Evolutionary conservation across 1,140 invertebrate species (phyloP).

Genomic region (Drosophila gunungcola): DNA sequence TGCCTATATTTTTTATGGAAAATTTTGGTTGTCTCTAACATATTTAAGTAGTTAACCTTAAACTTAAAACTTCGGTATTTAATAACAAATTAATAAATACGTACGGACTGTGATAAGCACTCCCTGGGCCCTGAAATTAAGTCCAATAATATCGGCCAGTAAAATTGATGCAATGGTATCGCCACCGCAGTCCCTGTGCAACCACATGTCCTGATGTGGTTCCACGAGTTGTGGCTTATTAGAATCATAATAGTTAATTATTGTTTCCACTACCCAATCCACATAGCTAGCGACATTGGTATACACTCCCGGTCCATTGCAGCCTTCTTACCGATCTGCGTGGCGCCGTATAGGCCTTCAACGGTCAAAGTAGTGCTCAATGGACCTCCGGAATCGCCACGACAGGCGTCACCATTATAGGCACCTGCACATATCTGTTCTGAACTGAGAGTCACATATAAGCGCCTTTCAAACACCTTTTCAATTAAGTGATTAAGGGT

Average conservation of each 20-base stretch:
- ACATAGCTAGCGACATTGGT: conserved; percentile 4
- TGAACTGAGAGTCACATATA: rapidly evolving
- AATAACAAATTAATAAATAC: too few species aligned
- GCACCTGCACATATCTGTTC: conserved; percentile 10
- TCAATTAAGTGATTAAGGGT: rapidly evolving
- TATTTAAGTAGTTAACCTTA: too few species aligned
- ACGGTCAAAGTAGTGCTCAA: background rate
- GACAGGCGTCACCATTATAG: background rate
- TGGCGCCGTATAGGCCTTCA: rapidly evolving
- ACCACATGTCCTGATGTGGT: background rate
- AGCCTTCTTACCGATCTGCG: background rate
- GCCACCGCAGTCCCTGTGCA: background rate
- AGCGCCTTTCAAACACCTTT: rapidly evolving
- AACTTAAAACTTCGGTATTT: too few species aligned
- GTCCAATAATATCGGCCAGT: background rate
- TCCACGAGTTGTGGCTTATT: background rate
- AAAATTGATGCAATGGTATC: background rate
- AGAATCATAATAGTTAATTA: too few species aligned
- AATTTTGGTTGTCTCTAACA: too few species aligned
- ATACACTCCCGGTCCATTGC: background rate
- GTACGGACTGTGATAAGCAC: conserved; percentile 13
- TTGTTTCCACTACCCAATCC: background rate
- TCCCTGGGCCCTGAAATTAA: background rate
- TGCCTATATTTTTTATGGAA: too few species aligned
- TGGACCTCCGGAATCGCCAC: conserved; percentile 18